These are phyloP conservation scores for Nibea coibor DNA, from an alignment of 2,113 vertebrate genomes.

Conservation along the genomic window DNA sequence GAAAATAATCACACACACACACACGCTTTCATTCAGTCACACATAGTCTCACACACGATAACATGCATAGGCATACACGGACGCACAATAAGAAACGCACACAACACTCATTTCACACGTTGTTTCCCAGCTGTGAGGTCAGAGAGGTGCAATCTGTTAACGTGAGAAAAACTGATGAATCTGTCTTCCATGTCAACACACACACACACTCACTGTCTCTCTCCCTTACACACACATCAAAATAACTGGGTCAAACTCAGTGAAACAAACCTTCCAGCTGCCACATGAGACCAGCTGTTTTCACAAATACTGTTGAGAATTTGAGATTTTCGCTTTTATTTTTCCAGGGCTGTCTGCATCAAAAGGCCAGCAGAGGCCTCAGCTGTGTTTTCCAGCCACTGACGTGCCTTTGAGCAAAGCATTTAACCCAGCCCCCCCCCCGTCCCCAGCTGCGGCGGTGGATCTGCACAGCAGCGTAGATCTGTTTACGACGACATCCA, in stretches of 20 bases:
- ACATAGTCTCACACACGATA: background rate
- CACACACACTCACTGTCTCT: background rate
- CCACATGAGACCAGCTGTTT: slow-evolving; percentile 60
- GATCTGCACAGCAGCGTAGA: background rate
- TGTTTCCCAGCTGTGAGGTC: slow-evolving; percentile 55
- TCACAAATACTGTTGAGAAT: slow-evolving; percentile 45
- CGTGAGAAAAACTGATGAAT: slow-evolving; percentile 62
- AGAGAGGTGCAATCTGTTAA: slow-evolving; percentile 64
- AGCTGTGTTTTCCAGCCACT: background rate
- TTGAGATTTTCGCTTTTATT: slow-evolving; percentile 20
- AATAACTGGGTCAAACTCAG: slow-evolving; percentile 66
- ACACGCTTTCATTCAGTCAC: slow-evolving; percentile 3
- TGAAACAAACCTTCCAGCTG: slow-evolving; percentile 30
- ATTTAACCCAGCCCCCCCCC: slow-evolving; percentile 12
- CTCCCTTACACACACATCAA: slow-evolving; percentile 30
- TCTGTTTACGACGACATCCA: background rate
- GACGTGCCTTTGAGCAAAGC: slow-evolving; percentile 44
- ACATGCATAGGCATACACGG: background rate
- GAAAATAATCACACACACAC: background rate
- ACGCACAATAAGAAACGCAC: background rate
- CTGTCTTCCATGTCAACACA: slow-evolving; percentile 29
- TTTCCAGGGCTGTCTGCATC: slow-evolving; percentile 10
- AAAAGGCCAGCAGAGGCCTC: background rate
- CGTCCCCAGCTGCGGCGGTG: background rate
- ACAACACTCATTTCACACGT: slow-evolving; percentile 52